phyloP scores from a whole-genome alignment of 1,140 invertebrate genomes.

The Uloborus diversus region DNA sequence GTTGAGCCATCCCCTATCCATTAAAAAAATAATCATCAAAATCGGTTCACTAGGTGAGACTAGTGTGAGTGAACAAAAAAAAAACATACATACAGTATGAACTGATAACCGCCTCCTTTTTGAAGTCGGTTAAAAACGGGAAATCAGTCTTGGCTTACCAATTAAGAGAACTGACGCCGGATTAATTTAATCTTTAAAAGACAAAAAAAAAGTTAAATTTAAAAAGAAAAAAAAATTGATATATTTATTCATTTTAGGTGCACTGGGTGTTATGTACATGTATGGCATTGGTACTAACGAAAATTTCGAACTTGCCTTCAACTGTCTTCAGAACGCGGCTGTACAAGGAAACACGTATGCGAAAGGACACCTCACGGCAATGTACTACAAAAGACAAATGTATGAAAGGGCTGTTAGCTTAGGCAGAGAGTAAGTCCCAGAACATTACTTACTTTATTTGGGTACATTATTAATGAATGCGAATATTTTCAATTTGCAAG shows the following conservation, averaged over 20 bases:
- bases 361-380: slow-evolving; percentile 24
- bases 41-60: too few relatives aligned
- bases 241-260: slow-evolving; percentile 5
- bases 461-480: background rate
- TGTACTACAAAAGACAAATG: slow-evolving; percentile 24
- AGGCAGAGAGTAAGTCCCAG: slow-evolving; percentile 23
- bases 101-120: too few relatives aligned
- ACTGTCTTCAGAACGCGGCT: background rate
- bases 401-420: background rate
- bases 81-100: too few relatives aligned
- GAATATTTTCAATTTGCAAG: background rate
- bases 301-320: slow-evolving; percentile 3
- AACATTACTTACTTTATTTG: background rate
- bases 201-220: too few relatives aligned
- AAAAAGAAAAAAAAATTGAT: too few relatives aligned
- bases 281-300: slow-evolving; percentile 16
- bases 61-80: too few relatives aligned
- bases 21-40: too few relatives aligned
- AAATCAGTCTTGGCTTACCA: too few relatives aligned
- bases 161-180: too few relatives aligned
- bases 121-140: too few relatives aligned
- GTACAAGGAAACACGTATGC: background rate
- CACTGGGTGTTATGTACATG: slow-evolving; percentile 27
- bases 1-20: too few relatives aligned
- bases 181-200: too few relatives aligned